phyloP scores from a whole-genome alignment of 2,888 invertebrate genomes.

The Microctonus brassicae region DNA sequence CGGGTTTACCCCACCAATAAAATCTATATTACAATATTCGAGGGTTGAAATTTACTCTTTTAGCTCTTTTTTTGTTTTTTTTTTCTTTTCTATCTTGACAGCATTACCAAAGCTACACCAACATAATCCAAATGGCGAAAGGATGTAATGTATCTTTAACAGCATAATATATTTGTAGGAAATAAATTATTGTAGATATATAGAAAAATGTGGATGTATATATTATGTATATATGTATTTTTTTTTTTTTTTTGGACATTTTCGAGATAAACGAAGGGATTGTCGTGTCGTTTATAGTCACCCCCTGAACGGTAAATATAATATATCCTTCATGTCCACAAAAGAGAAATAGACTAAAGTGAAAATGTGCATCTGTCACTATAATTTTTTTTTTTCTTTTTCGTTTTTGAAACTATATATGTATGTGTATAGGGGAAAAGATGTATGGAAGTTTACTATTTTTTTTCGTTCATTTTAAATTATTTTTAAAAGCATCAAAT shows the following conservation, averaged over 20 bases:
- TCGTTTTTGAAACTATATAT: not conserved
- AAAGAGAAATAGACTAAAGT: conserved; percentile 28
- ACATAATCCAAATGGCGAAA: conserved; percentile 22
- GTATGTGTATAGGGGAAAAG: not conserved
- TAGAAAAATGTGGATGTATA: not conserved
- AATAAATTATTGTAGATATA: conserved; percentile 28
- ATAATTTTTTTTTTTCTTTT: not conserved
- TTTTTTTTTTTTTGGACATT: conserved; percentile 29
- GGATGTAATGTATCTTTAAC: conserved; percentile 15
- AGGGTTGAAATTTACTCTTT: conserved; percentile 37
- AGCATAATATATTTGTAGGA: conserved; percentile 14
- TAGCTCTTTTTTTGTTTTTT: conserved; percentile 16
- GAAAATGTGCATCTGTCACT: conserved; percentile 31
- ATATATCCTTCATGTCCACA: conserved; percentile 17
- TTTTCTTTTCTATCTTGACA: conserved; percentile 10
- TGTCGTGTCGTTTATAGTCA: conserved; percentile 18
- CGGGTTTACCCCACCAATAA: conserved; percentile 57
- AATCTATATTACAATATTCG: conserved; percentile 61
- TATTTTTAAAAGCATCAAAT: conserved; percentile 20
- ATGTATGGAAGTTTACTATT: not conserved
- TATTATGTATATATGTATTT: not conserved
- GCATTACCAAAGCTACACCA: conserved; percentile 44
- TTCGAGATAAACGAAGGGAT: conserved; percentile 27
- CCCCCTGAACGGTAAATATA: conserved; percentile 20
- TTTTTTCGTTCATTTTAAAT: not conserved